Evolutionary conservation across 2,797 vertebrate genomes (phyloP), one percentile per base, ranked within the genome.

Genomic region (Prunella strophiata): DNA sequence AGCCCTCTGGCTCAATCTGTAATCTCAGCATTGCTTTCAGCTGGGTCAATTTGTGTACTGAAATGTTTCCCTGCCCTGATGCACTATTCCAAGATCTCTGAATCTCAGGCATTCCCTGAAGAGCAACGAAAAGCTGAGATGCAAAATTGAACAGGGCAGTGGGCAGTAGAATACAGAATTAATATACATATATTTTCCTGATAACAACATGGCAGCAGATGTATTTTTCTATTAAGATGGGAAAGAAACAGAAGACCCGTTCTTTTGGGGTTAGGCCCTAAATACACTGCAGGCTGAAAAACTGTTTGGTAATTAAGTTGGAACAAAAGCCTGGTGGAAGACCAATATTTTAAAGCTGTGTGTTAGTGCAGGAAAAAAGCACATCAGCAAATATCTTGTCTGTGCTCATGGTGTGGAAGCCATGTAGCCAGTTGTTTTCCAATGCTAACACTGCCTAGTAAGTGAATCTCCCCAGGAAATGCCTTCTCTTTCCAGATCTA

Each of bases 391-490:
- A 50, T 32, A 4, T 57, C 68, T 88, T 6, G 3, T 51, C 42
- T 1, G 1, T 61, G n/a, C 25, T 4, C 0, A 15, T 21, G 19
- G 16, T 43, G 20, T 58, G 43, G 26, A 58, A 90, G 15, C 29
- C 10, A 5, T 25, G 22, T 8, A 2, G n/a, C 26, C 55, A 26
- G 6, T 32, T 0, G 0, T 42, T 76, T 57, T n/a, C 51, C 9
- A 22, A 0, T 27, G 11, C 9, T 19, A 20, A 36, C 7, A 25
- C 20, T 1, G 1, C 40, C 9, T 21, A 2, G 36, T n/a, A 34
- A 55, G 16, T 0, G 3, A n/a, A 19, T 62, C 40, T 81, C 7
- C 7, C 40, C 55, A 86, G 36, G 26, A 72, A 70, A 62, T 9
- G 32, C n/a, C 16, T 47, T 68, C 23, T 66, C 23, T 50, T 81